Evolutionary conservation across 2,888 invertebrate genomes (phyloP).

Genomic region (Caenorhabditis sinica): DNA sequence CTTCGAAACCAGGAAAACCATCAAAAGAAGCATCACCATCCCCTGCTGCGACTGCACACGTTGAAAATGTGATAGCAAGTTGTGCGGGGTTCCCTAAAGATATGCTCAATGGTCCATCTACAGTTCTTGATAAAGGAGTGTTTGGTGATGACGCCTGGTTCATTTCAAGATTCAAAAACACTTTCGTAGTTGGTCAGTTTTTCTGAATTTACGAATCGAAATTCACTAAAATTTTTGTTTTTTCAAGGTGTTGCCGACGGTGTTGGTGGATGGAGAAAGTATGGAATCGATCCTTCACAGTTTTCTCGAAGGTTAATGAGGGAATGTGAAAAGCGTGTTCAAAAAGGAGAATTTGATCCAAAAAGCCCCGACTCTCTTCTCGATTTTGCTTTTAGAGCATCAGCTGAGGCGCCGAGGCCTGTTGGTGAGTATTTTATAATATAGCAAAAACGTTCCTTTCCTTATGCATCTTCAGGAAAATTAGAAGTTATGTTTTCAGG

Average conservation of each 20-base stretch:
- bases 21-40: conserved; percentile 44
- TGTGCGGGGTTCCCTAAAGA: conserved; percentile 82
- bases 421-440: conserved; percentile 75
- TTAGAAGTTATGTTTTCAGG: conserved; percentile 60
- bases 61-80: conserved; percentile 76
- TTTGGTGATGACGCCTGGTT: conserved; percentile 99
- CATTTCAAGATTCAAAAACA: conserved; percentile 88
- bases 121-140: conserved; percentile 87
- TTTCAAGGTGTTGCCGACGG: conserved; percentile 96
- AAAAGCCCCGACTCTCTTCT: conserved; percentile 80
- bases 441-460: no score
- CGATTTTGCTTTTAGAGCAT: conserved; percentile 79
- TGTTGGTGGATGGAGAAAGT: conserved; percentile 98
- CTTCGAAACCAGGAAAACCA: conserved; percentile 49
- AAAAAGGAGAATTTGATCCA: conserved; percentile 90
- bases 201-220: neutral
- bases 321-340: conserved; percentile 85
- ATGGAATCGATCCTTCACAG: conserved; percentile 97
- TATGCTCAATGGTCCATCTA: conserved; percentile 79
- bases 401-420: conserved; percentile 77
- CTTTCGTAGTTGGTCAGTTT: conserved; percentile 93
- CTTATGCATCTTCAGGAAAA: no score
- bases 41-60: conserved; percentile 50
- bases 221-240: conserved; percentile 58
- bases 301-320: conserved; percentile 96